phyloP scores from a whole-genome alignment of 1,140 invertebrate genomes.

The Macrocentrus cingulum region DNA sequence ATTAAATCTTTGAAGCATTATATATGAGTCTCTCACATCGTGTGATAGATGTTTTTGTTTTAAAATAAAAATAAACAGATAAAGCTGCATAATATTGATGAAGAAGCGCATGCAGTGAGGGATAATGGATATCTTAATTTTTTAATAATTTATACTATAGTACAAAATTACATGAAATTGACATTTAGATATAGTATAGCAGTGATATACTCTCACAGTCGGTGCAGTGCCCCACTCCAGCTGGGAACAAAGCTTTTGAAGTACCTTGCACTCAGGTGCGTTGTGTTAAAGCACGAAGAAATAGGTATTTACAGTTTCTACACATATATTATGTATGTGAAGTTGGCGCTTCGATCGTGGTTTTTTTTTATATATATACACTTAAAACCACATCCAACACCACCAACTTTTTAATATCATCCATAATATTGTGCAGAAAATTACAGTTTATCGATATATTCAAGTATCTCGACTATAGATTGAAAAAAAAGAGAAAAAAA shows the following conservation, averaged over 20 bases:
- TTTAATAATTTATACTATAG: constrained; percentile 5
- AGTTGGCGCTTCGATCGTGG: constrained; percentile 12
- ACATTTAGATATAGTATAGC: constrained; percentile 31
- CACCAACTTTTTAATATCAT: constrained; percentile 1
- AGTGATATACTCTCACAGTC: constrained; percentile 49
- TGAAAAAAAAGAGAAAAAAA: not conserved
- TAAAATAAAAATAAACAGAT: constrained; percentile 19
- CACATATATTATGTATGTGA: constrained; percentile 13
- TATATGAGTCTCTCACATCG: constrained; percentile 10
- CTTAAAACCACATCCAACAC: constrained; percentile 1
- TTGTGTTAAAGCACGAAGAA: constrained; percentile 42
- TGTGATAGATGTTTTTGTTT: constrained; percentile 25
- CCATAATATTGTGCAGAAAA: no score
- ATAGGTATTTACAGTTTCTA: constrained; percentile 42
- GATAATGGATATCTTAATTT: constrained; percentile 18
- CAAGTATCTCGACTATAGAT: not conserved
- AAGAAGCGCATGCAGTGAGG: constrained; percentile 30
- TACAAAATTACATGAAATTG: constrained; percentile 9
- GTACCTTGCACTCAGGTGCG: constrained; percentile 48
- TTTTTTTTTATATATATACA: not conserved
- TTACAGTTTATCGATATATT: no score
- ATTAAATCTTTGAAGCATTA: constrained; percentile 28
- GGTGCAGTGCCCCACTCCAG: constrained; percentile 54
- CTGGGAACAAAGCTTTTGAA: constrained; percentile 53
- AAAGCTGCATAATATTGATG: not conserved